Evolutionary conservation across 2,888 invertebrate species (phyloP).

Genomic region (Empis livida): DNA sequence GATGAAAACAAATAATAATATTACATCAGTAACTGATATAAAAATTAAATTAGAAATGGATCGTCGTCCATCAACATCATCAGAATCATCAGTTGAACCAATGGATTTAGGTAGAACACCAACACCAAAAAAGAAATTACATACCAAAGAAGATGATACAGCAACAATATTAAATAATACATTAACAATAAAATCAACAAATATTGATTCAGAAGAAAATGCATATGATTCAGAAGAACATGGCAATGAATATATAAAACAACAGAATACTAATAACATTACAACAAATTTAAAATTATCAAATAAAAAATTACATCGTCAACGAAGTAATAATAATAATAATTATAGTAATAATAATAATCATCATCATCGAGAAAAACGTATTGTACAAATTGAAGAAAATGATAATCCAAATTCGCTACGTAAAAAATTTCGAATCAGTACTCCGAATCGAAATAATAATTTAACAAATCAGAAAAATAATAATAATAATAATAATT

Average conservation of each 20-base stretch:
- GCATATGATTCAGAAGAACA: slow-evolving; percentile 4
- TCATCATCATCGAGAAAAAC: slow-evolving; percentile 22
- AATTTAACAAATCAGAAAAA: slow-evolving; percentile 7
- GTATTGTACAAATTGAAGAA: slow-evolving; percentile 20
- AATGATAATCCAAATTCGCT: slow-evolving; percentile 26
- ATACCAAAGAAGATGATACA: slow-evolving; percentile 11
- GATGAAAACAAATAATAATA: too few relatives aligned
- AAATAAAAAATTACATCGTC: neutral
- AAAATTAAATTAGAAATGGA: slow-evolving; percentile 21
- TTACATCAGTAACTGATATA: neutral
- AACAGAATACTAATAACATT: neutral
- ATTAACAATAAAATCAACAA: neutral
- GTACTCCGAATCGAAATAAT: slow-evolving; percentile 14
- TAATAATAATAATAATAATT: slow-evolving; percentile 5
- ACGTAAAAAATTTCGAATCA: slow-evolving; percentile 34
- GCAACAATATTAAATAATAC: neutral
- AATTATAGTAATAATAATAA: slow-evolving; percentile 15
- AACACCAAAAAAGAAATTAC: slow-evolving; percentile 11
- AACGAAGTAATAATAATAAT: neutral
- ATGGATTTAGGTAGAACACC: slow-evolving; percentile 31
- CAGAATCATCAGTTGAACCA: slow-evolving; percentile 34
- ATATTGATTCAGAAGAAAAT: slow-evolving; percentile 6
- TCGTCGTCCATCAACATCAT: slow-evolving; percentile 31
- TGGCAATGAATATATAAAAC: slow-evolving; percentile 4
- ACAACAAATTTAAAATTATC: neutral